Conservation (phyloP, 2,888 invertebrate species). For the Amphiduros pacificus region DNA sequence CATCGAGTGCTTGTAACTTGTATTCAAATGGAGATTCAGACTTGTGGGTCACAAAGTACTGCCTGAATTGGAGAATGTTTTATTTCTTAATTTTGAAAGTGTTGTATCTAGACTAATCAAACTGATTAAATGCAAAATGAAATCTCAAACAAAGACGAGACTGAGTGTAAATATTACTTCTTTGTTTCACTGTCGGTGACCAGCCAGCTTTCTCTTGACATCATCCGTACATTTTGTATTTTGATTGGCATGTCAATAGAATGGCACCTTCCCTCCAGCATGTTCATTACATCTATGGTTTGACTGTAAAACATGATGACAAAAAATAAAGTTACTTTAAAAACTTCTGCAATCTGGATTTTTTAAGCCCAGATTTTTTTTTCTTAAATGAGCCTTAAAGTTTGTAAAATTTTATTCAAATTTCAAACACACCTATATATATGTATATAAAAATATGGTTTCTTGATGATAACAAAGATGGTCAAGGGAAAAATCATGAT, state of each 20-base stretch:
- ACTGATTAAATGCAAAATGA: too few species aligned
- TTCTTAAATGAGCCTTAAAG: too few species aligned
- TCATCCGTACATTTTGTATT: conserved; percentile 39
- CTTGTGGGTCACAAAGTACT: conserved; percentile 31
- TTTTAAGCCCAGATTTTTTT: not conserved
- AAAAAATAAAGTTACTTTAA: not conserved
- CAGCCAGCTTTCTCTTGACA: conserved; percentile 43
- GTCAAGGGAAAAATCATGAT: not conserved
- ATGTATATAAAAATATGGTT: not conserved
- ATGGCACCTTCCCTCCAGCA: conserved; percentile 46
- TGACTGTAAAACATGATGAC: conserved; percentile 34
- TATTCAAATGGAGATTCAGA: conserved; percentile 28
- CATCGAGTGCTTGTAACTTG: conserved; percentile 31
- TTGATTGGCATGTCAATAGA: conserved; percentile 44
- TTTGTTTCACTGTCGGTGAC: conserved; percentile 37
- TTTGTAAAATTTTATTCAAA: too few species aligned
- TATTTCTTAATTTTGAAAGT: too few species aligned
- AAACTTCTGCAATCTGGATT: not conserved
- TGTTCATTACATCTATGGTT: conserved; percentile 40
- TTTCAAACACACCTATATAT: too few species aligned
- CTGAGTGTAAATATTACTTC: conserved; percentile 1
- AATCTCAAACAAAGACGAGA: too few species aligned
- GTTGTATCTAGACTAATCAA: too few species aligned
- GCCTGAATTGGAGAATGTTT: too few species aligned
- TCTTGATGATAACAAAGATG: not conserved